These are phyloP conservation scores for Leptestheria dahalacensis DNA, from an alignment of 1,140 invertebrate genomes.

Conservation along the genomic window DNA sequence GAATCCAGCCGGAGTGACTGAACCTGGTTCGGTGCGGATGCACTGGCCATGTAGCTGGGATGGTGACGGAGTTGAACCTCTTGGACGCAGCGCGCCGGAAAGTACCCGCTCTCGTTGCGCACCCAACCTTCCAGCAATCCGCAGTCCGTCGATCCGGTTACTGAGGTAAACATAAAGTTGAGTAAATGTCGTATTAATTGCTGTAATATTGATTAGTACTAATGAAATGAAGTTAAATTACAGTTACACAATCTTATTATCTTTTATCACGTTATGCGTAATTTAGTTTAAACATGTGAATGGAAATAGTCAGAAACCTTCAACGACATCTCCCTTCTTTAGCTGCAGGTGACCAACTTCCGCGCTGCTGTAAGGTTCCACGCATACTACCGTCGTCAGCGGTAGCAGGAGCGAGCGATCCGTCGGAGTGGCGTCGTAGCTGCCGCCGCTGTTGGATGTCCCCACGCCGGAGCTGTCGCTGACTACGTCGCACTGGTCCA, in stretches of 20 bases:
- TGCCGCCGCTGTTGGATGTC: constrained; percentile 51
- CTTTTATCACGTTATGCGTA: neutral
- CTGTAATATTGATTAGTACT: neutral
- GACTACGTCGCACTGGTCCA: constrained; percentile 68
- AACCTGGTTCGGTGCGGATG: neutral
- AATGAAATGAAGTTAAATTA: neutral
- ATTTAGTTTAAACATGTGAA: neutral
- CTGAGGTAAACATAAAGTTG: constrained; percentile 35
- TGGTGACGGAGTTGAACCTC: constrained; percentile 59
- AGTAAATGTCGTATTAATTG: neutral
- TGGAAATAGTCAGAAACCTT: constrained; percentile 43
- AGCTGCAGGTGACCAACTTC: constrained; percentile 58
- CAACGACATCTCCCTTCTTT: constrained; percentile 72
- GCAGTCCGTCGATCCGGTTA: constrained; percentile 71
- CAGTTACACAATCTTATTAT: neutral
- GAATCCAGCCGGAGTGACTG: neutral
- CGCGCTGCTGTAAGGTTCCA: constrained; percentile 56
- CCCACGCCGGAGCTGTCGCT: constrained; percentile 79
- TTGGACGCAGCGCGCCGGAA: constrained; percentile 74
- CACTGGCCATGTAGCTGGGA: constrained; percentile 13
- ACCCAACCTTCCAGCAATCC: constrained; percentile 70
- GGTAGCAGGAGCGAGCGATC: constrained; percentile 57
- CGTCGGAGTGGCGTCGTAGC: constrained; percentile 44
- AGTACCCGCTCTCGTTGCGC: constrained; percentile 51
- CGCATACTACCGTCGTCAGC: constrained; percentile 65